These are phyloP conservation scores for Parazoanthus swiftii DNA, from an alignment of 92 coral and sea anemone species.

Conservation along the genomic window DNA sequence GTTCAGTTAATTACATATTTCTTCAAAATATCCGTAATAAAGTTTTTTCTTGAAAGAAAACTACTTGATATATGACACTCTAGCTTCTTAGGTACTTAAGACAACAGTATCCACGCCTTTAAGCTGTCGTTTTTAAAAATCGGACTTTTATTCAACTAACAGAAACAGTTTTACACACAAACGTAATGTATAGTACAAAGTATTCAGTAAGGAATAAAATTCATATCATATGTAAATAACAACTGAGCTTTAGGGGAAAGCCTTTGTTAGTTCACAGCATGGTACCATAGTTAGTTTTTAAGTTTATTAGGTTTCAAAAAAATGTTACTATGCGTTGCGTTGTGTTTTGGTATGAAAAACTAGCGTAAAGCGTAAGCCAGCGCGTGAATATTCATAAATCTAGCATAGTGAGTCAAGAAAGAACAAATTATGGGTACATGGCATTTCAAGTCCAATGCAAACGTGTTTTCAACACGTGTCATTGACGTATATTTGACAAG, in stretches of 20 bases:
- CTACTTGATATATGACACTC: too few species aligned
- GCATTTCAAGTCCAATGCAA: too few species aligned
- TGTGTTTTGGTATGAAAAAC: too few species aligned
- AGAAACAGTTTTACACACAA: not conserved
- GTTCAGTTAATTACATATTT: not conserved
- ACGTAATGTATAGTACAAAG: not conserved
- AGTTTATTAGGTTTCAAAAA: not conserved
- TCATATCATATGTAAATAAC: not conserved
- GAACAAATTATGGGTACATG: too few species aligned
- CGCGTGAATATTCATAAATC: not conserved
- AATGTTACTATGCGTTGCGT: not conserved
- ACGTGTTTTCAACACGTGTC: too few species aligned
- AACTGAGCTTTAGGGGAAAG: not conserved
- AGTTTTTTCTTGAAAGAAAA: too few species aligned
- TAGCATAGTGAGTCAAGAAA: too few species aligned
- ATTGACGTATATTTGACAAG: too few species aligned
- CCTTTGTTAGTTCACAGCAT: not conserved
- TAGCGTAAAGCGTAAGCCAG: not conserved
- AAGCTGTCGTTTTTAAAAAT: not conserved
- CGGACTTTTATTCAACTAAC: not conserved
- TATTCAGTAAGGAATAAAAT: not conserved
- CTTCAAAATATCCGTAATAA: too few species aligned
- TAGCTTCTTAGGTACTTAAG: not conserved
- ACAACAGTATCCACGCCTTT: not conserved
- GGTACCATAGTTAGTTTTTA: not conserved